phyloP scores from a whole-genome alignment of 2,113 vertebrate genomes.

The Hipposideros armiger region DNA sequence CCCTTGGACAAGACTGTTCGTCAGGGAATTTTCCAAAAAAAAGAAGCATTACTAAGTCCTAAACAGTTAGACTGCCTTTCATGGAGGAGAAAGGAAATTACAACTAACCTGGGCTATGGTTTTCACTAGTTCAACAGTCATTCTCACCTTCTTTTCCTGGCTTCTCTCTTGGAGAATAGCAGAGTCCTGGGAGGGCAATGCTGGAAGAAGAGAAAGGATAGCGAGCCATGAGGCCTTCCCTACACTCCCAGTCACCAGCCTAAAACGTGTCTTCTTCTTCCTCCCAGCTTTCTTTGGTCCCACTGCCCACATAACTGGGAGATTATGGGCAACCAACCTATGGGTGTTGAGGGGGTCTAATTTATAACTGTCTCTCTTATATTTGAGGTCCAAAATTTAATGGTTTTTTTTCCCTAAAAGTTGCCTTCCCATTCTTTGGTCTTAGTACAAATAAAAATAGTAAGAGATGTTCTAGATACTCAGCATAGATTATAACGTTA shows the following conservation, averaged over 20 bases:
- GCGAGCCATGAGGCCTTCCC: neutral
- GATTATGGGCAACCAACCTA: neutral
- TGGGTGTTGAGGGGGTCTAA: no score
- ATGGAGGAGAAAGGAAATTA: neutral
- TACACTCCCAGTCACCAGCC: neutral
- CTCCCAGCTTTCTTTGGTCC: neutral
- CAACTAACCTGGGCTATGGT: constrained; percentile 31
- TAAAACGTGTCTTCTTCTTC: neutral
- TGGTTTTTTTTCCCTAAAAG: neutral
- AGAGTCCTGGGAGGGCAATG: neutral
- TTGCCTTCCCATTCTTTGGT: neutral
- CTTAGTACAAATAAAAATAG: neutral
- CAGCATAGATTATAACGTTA: neutral
- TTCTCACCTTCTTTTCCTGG: neutral
- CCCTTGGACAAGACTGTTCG: neutral
- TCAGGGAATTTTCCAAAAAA: neutral
- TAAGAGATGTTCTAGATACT: neutral
- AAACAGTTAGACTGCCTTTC: neutral
- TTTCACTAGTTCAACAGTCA: neutral
- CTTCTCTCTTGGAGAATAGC: neutral
- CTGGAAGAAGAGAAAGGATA: neutral
- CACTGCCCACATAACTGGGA: neutral
- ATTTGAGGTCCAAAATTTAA: neutral
- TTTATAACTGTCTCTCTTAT: neutral
- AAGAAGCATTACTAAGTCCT: neutral